phyloP scores from a whole-genome alignment of 2,888 invertebrate genomes.

The Empis livida region DNA sequence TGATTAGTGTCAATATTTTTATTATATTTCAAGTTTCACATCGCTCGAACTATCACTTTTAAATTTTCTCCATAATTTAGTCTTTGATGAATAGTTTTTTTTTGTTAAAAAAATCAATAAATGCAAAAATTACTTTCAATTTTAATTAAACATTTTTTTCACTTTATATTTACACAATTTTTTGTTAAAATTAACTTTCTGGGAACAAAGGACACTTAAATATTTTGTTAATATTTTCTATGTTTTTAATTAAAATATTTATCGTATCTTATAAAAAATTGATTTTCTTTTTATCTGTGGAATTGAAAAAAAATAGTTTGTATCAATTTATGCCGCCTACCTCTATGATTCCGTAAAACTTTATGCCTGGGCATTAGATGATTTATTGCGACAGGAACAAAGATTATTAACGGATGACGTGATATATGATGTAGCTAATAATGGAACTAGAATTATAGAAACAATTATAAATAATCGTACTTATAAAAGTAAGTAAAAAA shows the following conservation, averaged over 20 bases:
- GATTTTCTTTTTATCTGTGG: constrained; percentile 11
- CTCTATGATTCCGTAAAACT: constrained; percentile 88
- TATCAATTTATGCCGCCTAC: constrained; percentile 85
- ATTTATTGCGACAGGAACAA: constrained; percentile 48
- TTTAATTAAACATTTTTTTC: no score
- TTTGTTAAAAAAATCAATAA: neutral
- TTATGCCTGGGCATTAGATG: constrained; percentile 76
- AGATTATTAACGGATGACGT: constrained; percentile 45
- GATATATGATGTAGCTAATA: constrained; percentile 56
- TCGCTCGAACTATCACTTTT: no score
- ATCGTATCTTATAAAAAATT: no score
- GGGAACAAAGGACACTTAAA: no score
- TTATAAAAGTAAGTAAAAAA: constrained; percentile 71
- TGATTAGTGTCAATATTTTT: no score
- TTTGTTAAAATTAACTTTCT: no score
- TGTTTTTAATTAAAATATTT: no score
- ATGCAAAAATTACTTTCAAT: neutral
- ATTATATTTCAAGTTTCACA: no score
- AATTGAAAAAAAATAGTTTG: constrained; percentile 62
- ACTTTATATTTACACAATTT: no score
- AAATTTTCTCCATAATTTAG: no score
- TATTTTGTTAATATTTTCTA: no score
- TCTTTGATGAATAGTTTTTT: neutral
- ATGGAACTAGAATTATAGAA: constrained; percentile 78
- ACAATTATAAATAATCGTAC: constrained; percentile 73